Percentiles rank a stretch among this genome's conserved stretches.
phyloP scores from a whole-genome alignment of 2,888 invertebrate species.

The Myopa tessellatipennis region DNA sequence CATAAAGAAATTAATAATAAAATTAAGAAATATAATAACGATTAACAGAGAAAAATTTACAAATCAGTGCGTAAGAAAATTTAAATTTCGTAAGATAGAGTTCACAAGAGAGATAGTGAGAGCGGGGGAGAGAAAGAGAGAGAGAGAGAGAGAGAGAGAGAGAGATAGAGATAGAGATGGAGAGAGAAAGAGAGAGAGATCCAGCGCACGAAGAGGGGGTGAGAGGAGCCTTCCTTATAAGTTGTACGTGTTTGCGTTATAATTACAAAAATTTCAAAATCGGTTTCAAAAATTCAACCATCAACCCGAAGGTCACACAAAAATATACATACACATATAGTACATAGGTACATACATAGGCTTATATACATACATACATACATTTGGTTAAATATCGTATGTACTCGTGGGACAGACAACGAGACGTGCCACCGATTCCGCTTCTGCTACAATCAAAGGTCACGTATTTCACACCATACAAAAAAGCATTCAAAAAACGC shows the following conservation, averaged over 20 bases:
- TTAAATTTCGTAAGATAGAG: no score
- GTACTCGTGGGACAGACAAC: background rate
- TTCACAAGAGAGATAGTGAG: no score
- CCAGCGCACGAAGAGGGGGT: background rate
- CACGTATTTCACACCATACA: background rate
- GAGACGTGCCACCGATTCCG: background rate
- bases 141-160: no score
- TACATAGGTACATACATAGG: no score
- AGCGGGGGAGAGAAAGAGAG: no score
- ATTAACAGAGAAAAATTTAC: no score
- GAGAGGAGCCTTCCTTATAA: background rate
- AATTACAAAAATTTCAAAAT: background rate
- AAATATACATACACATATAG: background rate
- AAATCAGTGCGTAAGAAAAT: no score
- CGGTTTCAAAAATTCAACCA: background rate
- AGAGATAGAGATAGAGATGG: background rate
- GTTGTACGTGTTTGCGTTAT: background rate
- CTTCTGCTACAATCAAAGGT: slow-evolving; percentile 6
- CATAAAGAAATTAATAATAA: slow-evolving; percentile 1
- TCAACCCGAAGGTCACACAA: background rate
- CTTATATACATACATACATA: no score
- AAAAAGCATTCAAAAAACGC: background rate
- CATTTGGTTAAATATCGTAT: no score
- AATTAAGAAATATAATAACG: background rate
- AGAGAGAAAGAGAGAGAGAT: background rate